phyloP scores from a whole-genome alignment of 2,888 invertebrate genomes.

The Drosophila peninsularis region DNA sequence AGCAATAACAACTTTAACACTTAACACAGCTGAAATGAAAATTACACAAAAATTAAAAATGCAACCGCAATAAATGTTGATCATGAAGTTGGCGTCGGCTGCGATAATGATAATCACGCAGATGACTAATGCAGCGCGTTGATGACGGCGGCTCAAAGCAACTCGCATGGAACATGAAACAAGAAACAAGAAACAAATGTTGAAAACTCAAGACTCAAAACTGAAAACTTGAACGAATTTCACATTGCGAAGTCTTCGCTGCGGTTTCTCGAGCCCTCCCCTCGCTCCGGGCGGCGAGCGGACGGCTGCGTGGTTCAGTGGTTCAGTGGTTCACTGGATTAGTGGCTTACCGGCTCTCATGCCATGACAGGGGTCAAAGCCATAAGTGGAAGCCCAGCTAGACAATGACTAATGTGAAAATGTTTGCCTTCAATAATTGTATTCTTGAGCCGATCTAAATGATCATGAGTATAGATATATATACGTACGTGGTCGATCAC shows the following conservation, averaged over 20 bases:
- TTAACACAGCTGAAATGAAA: slow-evolving; percentile 64
- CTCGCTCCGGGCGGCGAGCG: slow-evolving; percentile 15
- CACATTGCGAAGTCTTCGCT: slow-evolving; percentile 49
- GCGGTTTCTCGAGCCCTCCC: slow-evolving; percentile 33
- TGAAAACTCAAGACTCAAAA: slow-evolving; percentile 5
- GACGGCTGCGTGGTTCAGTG: slow-evolving; percentile 46
- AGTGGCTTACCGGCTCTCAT: slow-evolving; percentile 13
- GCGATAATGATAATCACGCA: slow-evolving; percentile 26
- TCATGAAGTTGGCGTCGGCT: slow-evolving; percentile 24
- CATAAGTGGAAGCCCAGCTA: slow-evolving; percentile 1
- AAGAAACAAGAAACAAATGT: slow-evolving; percentile 14
- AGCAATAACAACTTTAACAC: slow-evolving; percentile 53
- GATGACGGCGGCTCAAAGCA: slow-evolving; percentile 31
- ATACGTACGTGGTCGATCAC: neutral
- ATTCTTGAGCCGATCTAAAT: neutral
- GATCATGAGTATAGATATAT: neutral
- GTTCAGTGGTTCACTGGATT: slow-evolving; percentile 49
- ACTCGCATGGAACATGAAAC: slow-evolving; percentile 46
- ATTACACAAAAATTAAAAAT: slow-evolving; percentile 59
- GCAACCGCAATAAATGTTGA: slow-evolving; percentile 57
- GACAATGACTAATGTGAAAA: slow-evolving; percentile 3
- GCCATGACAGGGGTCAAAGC: slow-evolving; percentile 29
- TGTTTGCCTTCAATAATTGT: neutral
- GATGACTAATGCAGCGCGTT: slow-evolving; percentile 41
- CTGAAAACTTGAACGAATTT: slow-evolving; percentile 39